These are phyloP conservation scores for Meleagris gallopavo DNA, from an alignment of 2,113 vertebrate species.

Conservation along the genomic window DNA sequence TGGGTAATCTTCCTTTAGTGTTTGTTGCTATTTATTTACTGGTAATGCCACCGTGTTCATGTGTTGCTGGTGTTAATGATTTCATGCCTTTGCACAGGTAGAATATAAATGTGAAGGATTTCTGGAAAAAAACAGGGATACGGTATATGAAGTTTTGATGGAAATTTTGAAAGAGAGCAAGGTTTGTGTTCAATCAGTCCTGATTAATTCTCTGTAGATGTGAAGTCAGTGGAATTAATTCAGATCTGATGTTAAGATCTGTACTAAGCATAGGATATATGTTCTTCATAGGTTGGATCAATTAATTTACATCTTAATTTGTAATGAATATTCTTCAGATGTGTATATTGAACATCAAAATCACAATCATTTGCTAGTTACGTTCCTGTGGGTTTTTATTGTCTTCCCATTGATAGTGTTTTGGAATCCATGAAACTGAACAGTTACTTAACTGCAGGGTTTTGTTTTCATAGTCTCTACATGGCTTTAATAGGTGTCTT, in stretches of 20 bases:
- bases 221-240: background rate
- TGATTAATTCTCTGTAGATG: background rate
- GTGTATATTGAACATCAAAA: background rate
- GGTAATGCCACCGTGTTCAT: background rate
- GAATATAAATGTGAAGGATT: conserved; percentile 95
- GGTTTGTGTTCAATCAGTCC: conserved; percentile 77
- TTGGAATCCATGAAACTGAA: background rate
- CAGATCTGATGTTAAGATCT: background rate
- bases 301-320: background rate
- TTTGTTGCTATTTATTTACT: background rate
- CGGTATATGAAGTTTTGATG: conserved; percentile 90
- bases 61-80: background rate
- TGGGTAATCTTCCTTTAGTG: background rate
- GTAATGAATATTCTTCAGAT: background rate
- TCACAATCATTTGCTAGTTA: background rate
- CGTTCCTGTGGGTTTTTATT: background rate
- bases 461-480: background rate
- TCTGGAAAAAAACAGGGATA: conserved; percentile 97
- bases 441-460: background rate
- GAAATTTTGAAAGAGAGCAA: conserved; percentile 89
- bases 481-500: background rate
- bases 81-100: conserved; percentile 81
- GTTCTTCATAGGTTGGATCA: background rate
- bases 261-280: background rate
- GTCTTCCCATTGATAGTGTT: background rate